Evolutionary conservation across 2,888 invertebrate genomes (phyloP).

Genomic region (Dendrolimus houi): DNA sequence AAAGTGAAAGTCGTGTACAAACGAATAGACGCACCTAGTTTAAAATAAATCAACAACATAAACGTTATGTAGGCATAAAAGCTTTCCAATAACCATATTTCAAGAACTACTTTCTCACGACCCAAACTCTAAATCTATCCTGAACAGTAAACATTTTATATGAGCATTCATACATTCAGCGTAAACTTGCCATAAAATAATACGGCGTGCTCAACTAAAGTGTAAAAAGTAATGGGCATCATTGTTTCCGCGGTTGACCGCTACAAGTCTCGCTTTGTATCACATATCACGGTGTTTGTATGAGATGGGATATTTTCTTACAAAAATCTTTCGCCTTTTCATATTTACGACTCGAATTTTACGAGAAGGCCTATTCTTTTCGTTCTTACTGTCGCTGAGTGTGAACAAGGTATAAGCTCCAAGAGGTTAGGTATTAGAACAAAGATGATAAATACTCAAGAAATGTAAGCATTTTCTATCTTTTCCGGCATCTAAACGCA

Average conservation of each 20-base stretch:
- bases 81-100: no score
- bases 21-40: no score
- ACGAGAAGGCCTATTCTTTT: conserved; percentile 56
- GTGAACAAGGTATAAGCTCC: conserved; percentile 14
- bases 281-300: conserved; percentile 31
- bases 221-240: neutral
- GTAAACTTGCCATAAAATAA: conserved; percentile 1
- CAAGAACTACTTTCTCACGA: no score
- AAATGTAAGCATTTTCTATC: no score
- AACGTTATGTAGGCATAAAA: no score
- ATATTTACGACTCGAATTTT: conserved; percentile 62
- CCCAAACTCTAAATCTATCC: neutral
- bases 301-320: conserved; percentile 35
- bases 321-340: conserved; percentile 50
- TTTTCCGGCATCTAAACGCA: no score
- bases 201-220: neutral
- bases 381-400: conserved; percentile 32
- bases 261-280: conserved; percentile 23
- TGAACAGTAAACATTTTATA: neutral
- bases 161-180: neutral
- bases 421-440: neutral
- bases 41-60: no score
- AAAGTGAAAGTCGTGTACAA: no score
- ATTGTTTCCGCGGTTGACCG: neutral
- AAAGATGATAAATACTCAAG: no score